These are phyloP conservation scores for Erethizon dorsatum DNA, from an alignment of 2,797 vertebrate species.

Conservation along the genomic window DNA sequence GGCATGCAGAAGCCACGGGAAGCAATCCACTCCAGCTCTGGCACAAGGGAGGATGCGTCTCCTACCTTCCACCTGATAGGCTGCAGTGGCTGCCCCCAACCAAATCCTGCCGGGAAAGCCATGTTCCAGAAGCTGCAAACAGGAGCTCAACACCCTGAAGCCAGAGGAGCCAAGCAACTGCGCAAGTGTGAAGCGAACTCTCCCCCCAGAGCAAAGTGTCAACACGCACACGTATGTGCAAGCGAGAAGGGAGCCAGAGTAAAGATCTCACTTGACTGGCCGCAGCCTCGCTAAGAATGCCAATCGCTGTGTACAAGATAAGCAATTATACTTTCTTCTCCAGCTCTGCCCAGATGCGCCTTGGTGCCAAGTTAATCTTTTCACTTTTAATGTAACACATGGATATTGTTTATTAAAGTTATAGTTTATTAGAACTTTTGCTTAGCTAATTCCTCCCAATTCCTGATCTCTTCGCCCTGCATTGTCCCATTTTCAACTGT, in stretches of 20 bases:
- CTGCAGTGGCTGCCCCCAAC: constrained; percentile 93
- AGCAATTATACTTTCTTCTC: not conserved
- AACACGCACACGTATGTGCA: not conserved
- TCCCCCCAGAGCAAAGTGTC: not conserved
- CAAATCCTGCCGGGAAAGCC: constrained; percentile 93
- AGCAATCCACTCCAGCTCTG: not conserved
- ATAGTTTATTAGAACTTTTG: not conserved
- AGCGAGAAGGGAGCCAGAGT: not conserved
- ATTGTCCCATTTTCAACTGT: not conserved
- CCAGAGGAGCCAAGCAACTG: not conserved
- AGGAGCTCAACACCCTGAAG: not conserved
- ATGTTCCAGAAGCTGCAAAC: constrained; percentile 50
- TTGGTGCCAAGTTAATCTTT: not conserved
- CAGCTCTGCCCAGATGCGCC: too few relatives aligned
- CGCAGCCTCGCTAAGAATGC: not conserved
- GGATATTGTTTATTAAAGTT: not conserved
- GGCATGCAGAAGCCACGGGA: not conserved
- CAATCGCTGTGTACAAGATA: not conserved
- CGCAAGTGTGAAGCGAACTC: not conserved
- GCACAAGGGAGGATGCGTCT: not conserved
- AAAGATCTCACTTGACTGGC: not conserved
- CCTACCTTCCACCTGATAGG: constrained; percentile 95
- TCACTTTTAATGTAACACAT: not conserved
- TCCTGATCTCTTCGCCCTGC: not conserved
- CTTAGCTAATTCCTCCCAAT: not conserved